Base-by-base conservation (phyloP, 2,113 vertebrate species). In the Prunella fulvescens region DNA sequence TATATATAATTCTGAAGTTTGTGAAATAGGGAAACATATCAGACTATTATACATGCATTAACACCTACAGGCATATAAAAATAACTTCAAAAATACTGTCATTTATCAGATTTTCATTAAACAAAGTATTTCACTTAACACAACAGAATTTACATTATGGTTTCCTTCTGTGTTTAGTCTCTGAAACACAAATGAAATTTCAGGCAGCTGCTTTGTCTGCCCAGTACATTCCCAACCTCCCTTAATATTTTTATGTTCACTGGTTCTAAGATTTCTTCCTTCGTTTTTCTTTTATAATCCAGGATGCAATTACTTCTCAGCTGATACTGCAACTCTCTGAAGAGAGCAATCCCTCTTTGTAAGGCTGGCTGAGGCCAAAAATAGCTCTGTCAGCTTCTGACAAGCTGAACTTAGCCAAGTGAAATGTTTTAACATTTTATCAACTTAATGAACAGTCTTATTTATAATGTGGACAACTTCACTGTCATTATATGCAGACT, bases 381-480 rank as follows among this genome's bases (percentile, higher is more conserved):
- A 96, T 72, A 97, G 81, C 92, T 67, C 92, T 94, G 90, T 81
- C 92, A 96, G 72, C 73, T 96, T 97, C 73, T 96, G 92, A 96
- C 80, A 97, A 88, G 90, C 65, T 94, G 81, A 97, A 97, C 87
- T 93, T 93, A 96, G 92, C 90, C 78, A 91, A 90, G 64, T 86
- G 70, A 95, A 96, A 95, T 95, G 90, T 93, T 95, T 95, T 90
- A 97, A 93, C 85, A 78, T 96, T 94, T 95, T 85, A 95, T 72
- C 96, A 95, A 93, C 80, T 81, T 97, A 97, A 97, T 93, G 90
- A 97, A 92, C 58, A 96, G 64, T 88, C 95, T 89, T 95, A 97
- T 93, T 97, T 96, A 93, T 92, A 95, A 91, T 50, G 71, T 87
- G 77, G 95, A 95, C 95, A 96, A 87, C 57, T 96, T 95, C 81